Percentiles rank a stretch among this genome's conserved stretches.
These are phyloP conservation scores for Vidua chalybeata DNA, from an alignment of 2,113 vertebrate genomes.

Conservation along the genomic window DNA sequence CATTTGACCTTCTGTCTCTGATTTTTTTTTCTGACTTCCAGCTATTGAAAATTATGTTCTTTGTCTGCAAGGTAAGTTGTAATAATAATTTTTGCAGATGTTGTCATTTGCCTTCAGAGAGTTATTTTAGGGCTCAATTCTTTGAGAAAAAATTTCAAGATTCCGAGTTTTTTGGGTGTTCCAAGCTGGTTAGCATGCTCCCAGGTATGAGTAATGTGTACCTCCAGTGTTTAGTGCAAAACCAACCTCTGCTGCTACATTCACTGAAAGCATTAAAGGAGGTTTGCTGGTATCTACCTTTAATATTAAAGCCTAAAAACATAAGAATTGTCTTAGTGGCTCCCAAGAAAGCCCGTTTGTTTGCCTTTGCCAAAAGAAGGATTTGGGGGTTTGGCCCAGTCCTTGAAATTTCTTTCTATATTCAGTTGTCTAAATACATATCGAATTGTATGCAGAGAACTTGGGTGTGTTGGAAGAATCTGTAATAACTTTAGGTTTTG, in stretches of 20 bases:
- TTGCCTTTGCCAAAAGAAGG: background rate
- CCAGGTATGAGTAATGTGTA: rapidly evolving
- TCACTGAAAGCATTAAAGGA: background rate
- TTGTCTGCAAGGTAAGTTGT: constrained; percentile 5
- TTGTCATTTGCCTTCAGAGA: background rate
- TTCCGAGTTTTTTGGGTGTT: background rate
- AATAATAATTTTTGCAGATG: constrained; percentile 21
- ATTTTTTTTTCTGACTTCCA: constrained; percentile 39
- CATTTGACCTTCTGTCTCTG: constrained; percentile 10
- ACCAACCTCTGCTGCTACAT: background rate
- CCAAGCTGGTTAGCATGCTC: background rate
- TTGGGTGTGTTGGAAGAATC: background rate
- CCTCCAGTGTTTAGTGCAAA: background rate
- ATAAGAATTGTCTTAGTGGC: background rate
- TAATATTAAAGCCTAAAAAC: background rate
- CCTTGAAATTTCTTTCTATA: background rate
- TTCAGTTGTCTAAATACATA: background rate
- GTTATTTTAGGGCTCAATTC: background rate
- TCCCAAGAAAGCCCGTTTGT: background rate
- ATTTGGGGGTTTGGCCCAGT: background rate
- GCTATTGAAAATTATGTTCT: constrained; percentile 19
- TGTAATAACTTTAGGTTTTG: background rate
- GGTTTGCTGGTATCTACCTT: background rate
- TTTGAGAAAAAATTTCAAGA: background rate
- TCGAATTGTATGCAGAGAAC: background rate